Evolutionary conservation across 2,888 invertebrate genomes (phyloP).

Genomic region (Pachydiplax longipennis): DNA sequence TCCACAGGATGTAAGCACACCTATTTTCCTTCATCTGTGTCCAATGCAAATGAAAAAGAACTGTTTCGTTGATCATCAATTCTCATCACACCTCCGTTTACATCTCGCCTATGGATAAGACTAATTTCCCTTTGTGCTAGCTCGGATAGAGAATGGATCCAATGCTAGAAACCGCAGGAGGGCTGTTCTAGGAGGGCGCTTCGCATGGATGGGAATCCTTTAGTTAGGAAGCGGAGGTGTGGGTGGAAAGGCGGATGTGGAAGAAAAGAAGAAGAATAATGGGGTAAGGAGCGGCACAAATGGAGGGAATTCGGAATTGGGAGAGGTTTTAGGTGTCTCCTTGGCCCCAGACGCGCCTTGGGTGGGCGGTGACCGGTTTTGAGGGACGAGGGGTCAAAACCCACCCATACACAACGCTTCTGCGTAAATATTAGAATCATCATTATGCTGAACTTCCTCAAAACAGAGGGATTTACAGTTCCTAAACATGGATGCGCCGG

Average conservation of each 20-base stretch:
- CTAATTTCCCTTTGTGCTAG: too few species aligned
- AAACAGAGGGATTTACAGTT: background rate
- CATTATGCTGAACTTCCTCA: background rate
- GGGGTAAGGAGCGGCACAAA: background rate
- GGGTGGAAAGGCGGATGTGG: background rate
- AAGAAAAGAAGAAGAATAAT: background rate
- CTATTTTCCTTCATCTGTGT: too few species aligned
- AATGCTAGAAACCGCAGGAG: background rate
- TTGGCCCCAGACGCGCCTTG: background rate
- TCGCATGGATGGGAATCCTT: background rate
- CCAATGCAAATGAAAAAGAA: too few species aligned
- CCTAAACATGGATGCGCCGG: too few species aligned
- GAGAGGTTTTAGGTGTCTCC: slow-evolving; percentile 17
- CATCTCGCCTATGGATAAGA: too few species aligned
- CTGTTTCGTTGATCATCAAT: too few species aligned
- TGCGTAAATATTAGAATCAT: slow-evolving; percentile 8
- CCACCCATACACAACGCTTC: background rate
- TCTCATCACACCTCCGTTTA: too few species aligned
- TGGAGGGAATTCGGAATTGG: background rate
- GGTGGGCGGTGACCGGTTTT: slow-evolving; percentile 38
- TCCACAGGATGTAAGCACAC: too few species aligned
- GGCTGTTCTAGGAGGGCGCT: background rate
- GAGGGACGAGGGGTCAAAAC: background rate
- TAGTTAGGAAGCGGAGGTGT: background rate
- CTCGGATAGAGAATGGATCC: background rate